A percentile compares a stretch with the other conserved stretches of the same genome.
Conservation (phyloP, 2,888 invertebrate genomes). For the Caenorhabditis auriculariae region DNA sequence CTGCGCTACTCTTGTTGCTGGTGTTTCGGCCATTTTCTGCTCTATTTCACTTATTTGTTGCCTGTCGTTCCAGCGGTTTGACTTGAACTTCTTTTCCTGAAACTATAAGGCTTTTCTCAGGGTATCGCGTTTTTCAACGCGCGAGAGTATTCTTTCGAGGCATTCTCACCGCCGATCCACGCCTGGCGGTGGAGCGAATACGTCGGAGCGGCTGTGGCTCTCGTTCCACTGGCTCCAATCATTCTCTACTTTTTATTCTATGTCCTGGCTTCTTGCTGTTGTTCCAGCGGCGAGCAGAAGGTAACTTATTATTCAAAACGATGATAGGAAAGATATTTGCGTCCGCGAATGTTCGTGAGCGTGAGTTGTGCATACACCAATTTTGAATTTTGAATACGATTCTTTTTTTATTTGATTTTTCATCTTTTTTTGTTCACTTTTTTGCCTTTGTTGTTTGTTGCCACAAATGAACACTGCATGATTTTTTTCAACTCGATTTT, state of each 20-base stretch:
- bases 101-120: no score
- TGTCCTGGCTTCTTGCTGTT: slow-evolving; percentile 50
- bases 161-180: slow-evolving; percentile 52
- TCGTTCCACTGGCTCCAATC: slow-evolving; percentile 60
- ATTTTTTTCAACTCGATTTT: no score
- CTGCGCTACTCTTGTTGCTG: slow-evolving; percentile 53
- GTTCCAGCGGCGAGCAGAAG: slow-evolving; percentile 4
- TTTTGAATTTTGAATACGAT: not conserved
- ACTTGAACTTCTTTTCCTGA: not conserved
- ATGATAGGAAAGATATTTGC: not conserved
- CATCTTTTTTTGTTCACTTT: not conserved
- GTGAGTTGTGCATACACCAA: no score
- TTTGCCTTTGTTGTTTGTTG: no score
- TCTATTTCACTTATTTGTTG: slow-evolving; percentile 57
- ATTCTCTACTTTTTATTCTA: slow-evolving; percentile 55
- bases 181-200: slow-evolving; percentile 56
- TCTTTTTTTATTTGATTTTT: no score
- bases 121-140: slow-evolving; percentile 55
- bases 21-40: slow-evolving; percentile 56
- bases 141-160: slow-evolving; percentile 50
- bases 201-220: slow-evolving; percentile 55
- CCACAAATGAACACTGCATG: no score
- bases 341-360: not conserved
- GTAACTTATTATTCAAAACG: not conserved
- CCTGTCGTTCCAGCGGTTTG: slow-evolving; percentile 59